These are phyloP conservation scores for Lycorma delicatula DNA, from an alignment of 1,140 invertebrate species.

Conservation along the genomic window DNA sequence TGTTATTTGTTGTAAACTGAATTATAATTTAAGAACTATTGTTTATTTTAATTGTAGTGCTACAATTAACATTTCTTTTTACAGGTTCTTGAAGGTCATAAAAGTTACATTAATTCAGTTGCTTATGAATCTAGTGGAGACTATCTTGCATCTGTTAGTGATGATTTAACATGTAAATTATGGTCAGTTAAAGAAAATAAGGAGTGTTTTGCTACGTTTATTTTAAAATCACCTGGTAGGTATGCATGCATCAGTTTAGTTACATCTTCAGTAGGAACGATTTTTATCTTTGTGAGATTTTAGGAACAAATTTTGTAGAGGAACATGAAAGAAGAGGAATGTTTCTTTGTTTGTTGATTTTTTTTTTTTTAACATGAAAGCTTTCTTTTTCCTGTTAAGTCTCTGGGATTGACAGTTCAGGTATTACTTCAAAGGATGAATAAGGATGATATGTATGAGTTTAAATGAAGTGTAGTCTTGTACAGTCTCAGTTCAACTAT, in stretches of 20 bases:
- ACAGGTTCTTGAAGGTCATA: constrained; percentile 54
- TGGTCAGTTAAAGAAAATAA: constrained; percentile 50
- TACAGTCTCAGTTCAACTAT: no score
- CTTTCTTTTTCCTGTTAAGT: no score
- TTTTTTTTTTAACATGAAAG: no score
- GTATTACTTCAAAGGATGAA: no score
- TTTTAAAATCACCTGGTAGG: constrained; percentile 54
- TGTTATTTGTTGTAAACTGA: no score
- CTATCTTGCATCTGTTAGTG: constrained; percentile 60
- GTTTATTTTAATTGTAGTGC: no score
- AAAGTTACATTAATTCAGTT: constrained; percentile 59
- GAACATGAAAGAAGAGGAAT: not conserved
- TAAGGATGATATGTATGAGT: no score
- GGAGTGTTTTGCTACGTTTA: constrained; percentile 47
- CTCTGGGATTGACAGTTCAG: no score
- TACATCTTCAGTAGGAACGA: not conserved
- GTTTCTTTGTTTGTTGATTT: constrained; percentile 3
- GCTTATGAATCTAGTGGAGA: constrained; percentile 59
- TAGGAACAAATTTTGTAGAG: not conserved
- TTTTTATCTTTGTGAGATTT: not conserved
- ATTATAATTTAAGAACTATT: no score
- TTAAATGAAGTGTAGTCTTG: no score
- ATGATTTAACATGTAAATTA: constrained; percentile 64
- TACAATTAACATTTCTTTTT: no score
- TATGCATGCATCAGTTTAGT: not conserved